Evolutionary conservation across 2,888 invertebrate species (phyloP), one percentile per base, ranked within the genome.

Genomic region (Acronicta psi): DNA sequence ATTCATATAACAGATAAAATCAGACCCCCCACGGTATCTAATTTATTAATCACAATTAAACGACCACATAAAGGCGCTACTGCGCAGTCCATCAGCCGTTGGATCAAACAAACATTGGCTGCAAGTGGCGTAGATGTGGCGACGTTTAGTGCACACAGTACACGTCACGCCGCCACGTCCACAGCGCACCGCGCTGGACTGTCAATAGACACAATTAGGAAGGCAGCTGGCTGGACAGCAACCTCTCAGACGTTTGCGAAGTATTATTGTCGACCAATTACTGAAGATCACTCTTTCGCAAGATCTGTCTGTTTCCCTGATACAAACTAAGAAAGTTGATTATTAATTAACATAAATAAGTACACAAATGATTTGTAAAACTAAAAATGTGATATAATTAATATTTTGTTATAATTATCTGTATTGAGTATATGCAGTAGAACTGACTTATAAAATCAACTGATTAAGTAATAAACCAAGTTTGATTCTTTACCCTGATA

Each of bases 221-320:
- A 45, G 20, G 36, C 45, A 13, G 45, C 45, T n/a, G 18, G 45
- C 20, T 45, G 45, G 45, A 45, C 34, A 20, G n/a, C 20, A n/a
- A n/a, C 45, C 9, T 45, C 45, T 9, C n/a, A 7, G 9, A 8
- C 20, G 6, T 45, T 45, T 36, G 45, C 45, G n/a, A 18, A n/a
- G 9, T 45, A 20, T 29, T 45, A 45, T 20, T 3, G 36, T 11
- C 34, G 45, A 11, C 45, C 34, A 16, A 36, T 36, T 2, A 16
- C 36, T 9, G 31, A n/a, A 20, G 18, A 13, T 14, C n/a, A n/a
- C n/a, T n/a, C n/a, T n/a, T 34, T 45, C 18, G 45, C 45, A n/a
- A 45, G 11, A 10, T 10, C 29, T 3, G 29, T 29, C 2, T 10
- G 11, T 2, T 29, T 29, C 11, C 29, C 29, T 29, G 11, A n/a